Evolutionary conservation across 1,140 invertebrate species (phyloP).

Genomic region (Drosophila chauvacae): DNA sequence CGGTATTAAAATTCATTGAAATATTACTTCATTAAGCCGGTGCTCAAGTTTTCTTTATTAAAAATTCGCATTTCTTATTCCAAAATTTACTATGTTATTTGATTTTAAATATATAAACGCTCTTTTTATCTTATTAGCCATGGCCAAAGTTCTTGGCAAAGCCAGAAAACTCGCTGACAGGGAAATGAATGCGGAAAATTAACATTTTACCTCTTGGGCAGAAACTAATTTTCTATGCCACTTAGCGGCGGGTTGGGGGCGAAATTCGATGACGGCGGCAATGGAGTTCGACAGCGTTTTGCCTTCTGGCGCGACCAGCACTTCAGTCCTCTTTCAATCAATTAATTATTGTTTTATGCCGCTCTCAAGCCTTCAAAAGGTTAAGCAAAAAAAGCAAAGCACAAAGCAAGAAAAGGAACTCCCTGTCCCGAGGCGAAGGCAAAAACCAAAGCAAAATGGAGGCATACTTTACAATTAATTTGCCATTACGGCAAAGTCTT

Average conservation of each 20-base stretch:
- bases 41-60: neutral
- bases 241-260: constrained; percentile 45
- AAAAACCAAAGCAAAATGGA: constrained; percentile 76
- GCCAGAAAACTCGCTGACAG: neutral
- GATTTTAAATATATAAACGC: neutral
- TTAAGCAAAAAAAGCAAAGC: constrained; percentile 25
- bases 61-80: too few relatives aligned
- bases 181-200: constrained; percentile 54
- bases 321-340: constrained; percentile 75
- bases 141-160: neutral
- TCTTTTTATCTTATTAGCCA: neutral
- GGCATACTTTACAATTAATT: constrained; percentile 81
- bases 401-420: constrained; percentile 54
- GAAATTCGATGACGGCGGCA: constrained; percentile 14
- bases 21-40: too few relatives aligned
- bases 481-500: constrained; percentile 60
- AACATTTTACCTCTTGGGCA: constrained; percentile 68
- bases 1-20: neutral
- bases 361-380: constrained; percentile 73
- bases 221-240: constrained; percentile 80
- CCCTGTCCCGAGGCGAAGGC: constrained; percentile 59
- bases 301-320: constrained; percentile 58
- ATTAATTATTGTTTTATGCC: constrained; percentile 81
- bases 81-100: too few relatives aligned
- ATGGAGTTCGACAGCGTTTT: constrained; percentile 31